Conservation (phyloP, 2,797 vertebrate species). For the Coreius guichenoti region DNA sequence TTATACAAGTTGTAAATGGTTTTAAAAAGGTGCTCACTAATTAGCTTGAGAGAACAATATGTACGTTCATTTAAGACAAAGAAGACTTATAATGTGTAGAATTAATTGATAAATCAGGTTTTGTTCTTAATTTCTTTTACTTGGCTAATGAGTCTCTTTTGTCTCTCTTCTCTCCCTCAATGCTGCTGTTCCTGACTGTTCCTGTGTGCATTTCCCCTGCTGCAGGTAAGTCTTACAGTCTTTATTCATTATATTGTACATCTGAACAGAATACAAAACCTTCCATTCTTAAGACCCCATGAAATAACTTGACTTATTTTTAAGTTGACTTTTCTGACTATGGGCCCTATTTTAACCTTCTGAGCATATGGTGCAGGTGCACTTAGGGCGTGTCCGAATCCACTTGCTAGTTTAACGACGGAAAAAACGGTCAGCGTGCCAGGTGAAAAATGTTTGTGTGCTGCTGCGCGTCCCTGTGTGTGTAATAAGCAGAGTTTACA, state of each 20-base stretch:
- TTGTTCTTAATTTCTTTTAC: neutral
- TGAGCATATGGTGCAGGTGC: too few relatives aligned
- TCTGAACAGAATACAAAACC: neutral
- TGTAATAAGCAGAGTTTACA: too few relatives aligned
- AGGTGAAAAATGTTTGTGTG: too few relatives aligned
- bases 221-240: slow-evolving; percentile 35
- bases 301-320: neutral
- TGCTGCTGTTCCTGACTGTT: neutral
- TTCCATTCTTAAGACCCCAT: neutral
- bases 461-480: too few relatives aligned
- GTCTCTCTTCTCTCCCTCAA: slow-evolving; percentile 10
- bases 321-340: neutral
- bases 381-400: too few relatives aligned
- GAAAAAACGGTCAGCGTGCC: too few relatives aligned
- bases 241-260: neutral
- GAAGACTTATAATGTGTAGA: neutral
- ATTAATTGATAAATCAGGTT: neutral
- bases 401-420: too few relatives aligned
- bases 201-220: neutral
- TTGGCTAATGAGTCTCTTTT: slow-evolving; percentile 33
- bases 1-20: neutral
- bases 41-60: neutral
- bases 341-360: too few relatives aligned
- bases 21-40: neutral
- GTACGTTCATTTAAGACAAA: neutral